These are phyloP conservation scores for Drymonia ruficornis DNA, from an alignment of 2,888 invertebrate genomes.

Conservation along the genomic window DNA sequence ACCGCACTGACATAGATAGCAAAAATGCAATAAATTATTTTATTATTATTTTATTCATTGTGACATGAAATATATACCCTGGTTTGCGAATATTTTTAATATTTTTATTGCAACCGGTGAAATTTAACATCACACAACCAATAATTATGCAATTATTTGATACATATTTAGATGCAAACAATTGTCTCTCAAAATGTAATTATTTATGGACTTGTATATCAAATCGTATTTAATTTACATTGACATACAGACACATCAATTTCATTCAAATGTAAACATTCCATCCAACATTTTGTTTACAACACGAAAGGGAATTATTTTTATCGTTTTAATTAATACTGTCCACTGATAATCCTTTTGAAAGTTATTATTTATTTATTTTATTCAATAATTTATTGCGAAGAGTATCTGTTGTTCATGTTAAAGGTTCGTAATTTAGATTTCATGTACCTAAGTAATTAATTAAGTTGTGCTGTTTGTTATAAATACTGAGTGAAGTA, in stretches of 20 bases:
- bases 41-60: conserved; percentile 49
- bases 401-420: conserved; percentile 43
- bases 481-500: conserved; percentile 33
- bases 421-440: conserved; percentile 43
- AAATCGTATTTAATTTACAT: background rate
- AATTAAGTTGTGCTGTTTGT: conserved; percentile 42
- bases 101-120: background rate
- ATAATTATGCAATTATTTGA: no score
- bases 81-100: conserved; percentile 23
- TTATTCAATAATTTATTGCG: conserved; percentile 58
- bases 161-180: no score
- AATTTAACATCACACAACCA: no score
- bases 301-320: conserved; percentile 37
- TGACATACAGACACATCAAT: background rate
- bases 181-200: no score
- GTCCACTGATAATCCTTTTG: conserved; percentile 38
- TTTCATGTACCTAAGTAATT: conserved; percentile 56
- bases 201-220: no score
- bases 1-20: conserved; percentile 42
- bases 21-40: conserved; percentile 59
- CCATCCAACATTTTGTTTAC: conserved; percentile 66
- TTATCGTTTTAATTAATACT: conserved; percentile 61
- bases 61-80: conserved; percentile 21
- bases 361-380: conserved; percentile 34
- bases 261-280: conserved; percentile 54